Evolutionary conservation across 2,888 invertebrate genomes (phyloP).

Genomic region (Chydorus sphaericus): DNA sequence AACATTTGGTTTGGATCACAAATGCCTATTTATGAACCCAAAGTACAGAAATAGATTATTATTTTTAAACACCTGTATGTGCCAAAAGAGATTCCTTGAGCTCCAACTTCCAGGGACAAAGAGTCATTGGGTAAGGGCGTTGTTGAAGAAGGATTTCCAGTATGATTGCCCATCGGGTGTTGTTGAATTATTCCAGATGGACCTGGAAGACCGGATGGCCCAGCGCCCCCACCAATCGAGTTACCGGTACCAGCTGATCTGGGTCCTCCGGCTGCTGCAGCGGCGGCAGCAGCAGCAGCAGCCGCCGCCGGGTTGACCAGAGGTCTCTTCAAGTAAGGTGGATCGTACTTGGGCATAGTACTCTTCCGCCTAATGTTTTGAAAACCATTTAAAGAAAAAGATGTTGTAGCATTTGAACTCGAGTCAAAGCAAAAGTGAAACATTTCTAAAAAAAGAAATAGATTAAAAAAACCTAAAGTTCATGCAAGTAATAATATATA

Average conservation of each 20-base stretch:
- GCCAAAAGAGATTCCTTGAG: slow-evolving; percentile 64
- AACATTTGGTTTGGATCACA: no score
- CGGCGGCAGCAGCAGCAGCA: slow-evolving; percentile 27
- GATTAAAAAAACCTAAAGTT: no score
- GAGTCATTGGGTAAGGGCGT: slow-evolving; percentile 11
- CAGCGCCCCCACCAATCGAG: slow-evolving; percentile 17
- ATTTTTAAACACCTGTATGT: slow-evolving; percentile 31
- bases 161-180: slow-evolving; percentile 15
- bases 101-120: slow-evolving; percentile 31
- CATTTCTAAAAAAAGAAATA: slow-evolving; percentile 17
- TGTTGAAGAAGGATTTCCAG: slow-evolving; percentile 18
- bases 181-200: not conserved
- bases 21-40: no score
- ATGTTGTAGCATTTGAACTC: not conserved
- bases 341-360: slow-evolving; percentile 74
- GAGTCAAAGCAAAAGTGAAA: slow-evolving; percentile 15
- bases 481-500: no score
- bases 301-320: slow-evolving; percentile 44
- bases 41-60: no score
- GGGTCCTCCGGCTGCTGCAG: slow-evolving; percentile 14
- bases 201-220: slow-evolving; percentile 9
- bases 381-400: slow-evolving; percentile 13
- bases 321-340: slow-evolving; percentile 71
- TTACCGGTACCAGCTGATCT: slow-evolving; percentile 13
- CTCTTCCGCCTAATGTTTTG: slow-evolving; percentile 48